Base-by-base conservation (phyloP, 92 coral and sea anemone genomes). In the Zoanthus sansibaricus region DNA sequence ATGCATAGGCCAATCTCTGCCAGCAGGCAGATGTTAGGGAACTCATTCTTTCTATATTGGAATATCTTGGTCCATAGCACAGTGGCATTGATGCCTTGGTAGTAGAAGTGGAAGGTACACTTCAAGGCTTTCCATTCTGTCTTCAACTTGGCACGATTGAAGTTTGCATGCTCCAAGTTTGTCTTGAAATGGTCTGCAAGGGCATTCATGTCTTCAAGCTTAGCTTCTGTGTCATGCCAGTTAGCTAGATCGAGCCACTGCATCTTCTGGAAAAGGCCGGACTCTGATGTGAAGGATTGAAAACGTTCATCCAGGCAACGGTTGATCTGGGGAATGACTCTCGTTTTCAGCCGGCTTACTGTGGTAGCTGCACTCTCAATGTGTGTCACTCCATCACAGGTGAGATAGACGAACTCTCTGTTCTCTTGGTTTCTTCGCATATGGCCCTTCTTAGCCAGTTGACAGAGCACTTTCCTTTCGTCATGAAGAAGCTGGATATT, bases 321-420 rank as follows among this genome's bases (percentile, higher is more conserved):
- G 78, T 79, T 88, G 79, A 82, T 72, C 25, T 45, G 64, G 13
- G 91, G 91, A 58, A 88, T 88, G 12, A 88, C 91, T 80, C 84
- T 82, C 12, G 61, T 82, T 51, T 82, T 88, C 16, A 88, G 78
- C 10, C 48, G 52, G n/a, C 32, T n/a, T 13, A 18, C 31, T 32
- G 32, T 11, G 54, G 71, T 6, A n/a, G 83, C 44, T 32, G 83
- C 83, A 33, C 66, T 45, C 31, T 49, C 69, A 66, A 74, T 64
- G n/a, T 82, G 64, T 45, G 71, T 72, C 87, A 88, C 64, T 52
- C 87, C 69, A 46, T 30, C n/a, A 30, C 59, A 84, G 54, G 71
- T 46, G 33, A 88, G 76, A 10, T 20, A 59, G 20, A 87, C 86
- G 16, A 78, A 88, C 72, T 88, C 82, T 21, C 75, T 71, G 77